phyloP scores from a whole-genome alignment of 2,888 invertebrate species.

The Stenolophus ochropezus region DNA sequence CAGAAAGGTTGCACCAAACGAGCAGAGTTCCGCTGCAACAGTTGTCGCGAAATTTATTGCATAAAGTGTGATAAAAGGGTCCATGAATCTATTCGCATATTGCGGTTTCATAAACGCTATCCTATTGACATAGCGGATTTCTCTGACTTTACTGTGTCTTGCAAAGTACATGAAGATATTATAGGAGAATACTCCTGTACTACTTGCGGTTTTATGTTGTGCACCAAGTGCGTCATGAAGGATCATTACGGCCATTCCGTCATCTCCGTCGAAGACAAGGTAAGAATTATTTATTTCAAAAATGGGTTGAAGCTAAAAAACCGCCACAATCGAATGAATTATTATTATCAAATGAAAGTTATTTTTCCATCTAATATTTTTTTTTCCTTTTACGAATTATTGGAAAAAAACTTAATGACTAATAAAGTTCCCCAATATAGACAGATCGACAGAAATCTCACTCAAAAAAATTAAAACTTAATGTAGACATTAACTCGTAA shows the following conservation, averaged over 20 bases:
- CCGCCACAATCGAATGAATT: no score
- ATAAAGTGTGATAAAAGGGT: constrained; percentile 66
- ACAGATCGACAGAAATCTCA: no score
- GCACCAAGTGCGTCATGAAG: constrained; percentile 72
- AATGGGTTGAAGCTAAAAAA: no score
- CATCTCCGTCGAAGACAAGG: constrained; percentile 68
- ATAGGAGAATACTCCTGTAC: constrained; percentile 71
- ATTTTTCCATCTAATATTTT: no score
- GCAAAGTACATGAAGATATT: constrained; percentile 67
- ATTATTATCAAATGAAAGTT: no score
- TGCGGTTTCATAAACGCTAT: constrained; percentile 67
- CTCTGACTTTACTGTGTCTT: constrained; percentile 64
- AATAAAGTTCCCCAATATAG: no score
- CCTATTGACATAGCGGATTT: constrained; percentile 36
- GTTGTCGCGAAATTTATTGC: constrained; percentile 68
- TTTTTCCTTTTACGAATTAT: no score
- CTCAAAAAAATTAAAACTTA: no score
- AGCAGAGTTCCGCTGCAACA: constrained; percentile 67
- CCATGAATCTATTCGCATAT: constrained; percentile 70
- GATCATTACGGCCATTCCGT: constrained; percentile 70
- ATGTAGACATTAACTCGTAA: no score
- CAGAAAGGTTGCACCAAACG: constrained; percentile 64
- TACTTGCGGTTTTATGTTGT: constrained; percentile 70
- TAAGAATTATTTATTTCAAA: no score
- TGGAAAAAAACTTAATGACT: no score